Base-by-base conservation (phyloP, 2,888 invertebrate genomes). In the Adelognathus sp. region DNA sequence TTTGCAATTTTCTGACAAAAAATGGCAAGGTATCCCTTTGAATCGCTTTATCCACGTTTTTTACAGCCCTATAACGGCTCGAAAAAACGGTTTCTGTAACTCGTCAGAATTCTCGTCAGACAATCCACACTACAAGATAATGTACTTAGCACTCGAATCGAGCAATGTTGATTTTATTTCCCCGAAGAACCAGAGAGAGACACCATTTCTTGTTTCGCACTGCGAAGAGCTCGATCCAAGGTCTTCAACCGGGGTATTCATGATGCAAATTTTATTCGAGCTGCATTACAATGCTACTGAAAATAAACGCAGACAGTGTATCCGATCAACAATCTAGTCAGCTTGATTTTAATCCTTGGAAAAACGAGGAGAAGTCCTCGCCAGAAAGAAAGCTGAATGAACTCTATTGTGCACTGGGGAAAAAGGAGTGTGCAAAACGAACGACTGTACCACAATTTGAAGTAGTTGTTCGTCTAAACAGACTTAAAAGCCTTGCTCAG, bases 211-310 rank as follows among this genome's bases (percentile, higher is more conserved):
- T 9, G 2, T n/a, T n/a, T n/a, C 7, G 3, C 11, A 24, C 6
- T 14, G 6, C 29, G 2, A 6, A 29, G 52, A 52, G 9, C 24
- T 11, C 27, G 7, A 52, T 52, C 27, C 14, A n/a, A 14, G n/a
- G 14, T 27, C 27, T n/a, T 29, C n/a, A 27, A 52, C n/a, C 2
- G n/a, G 29, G 6, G 14, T 4, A n/a, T 50, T 54, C 24, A 31
- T 21, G n/a, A 60, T 67, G 67, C 41, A 67, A 60, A 74, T 74
- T 67, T 21, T 58, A 56, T 56, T 33, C 33, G 11, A 18, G 16
- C 9, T 2, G 33, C 56, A 18, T 36, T 16, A 46, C 21, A 9
- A 11, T 21, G 21, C 6, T 46, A 18, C 21, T 0, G 46, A 46
- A 9, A 21, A 11, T 21, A 46, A 36, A 36, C 21, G 21, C 21